phyloP scores from a whole-genome alignment of 2,797 vertebrate species.

The Leptoclinus maculatus region DNA sequence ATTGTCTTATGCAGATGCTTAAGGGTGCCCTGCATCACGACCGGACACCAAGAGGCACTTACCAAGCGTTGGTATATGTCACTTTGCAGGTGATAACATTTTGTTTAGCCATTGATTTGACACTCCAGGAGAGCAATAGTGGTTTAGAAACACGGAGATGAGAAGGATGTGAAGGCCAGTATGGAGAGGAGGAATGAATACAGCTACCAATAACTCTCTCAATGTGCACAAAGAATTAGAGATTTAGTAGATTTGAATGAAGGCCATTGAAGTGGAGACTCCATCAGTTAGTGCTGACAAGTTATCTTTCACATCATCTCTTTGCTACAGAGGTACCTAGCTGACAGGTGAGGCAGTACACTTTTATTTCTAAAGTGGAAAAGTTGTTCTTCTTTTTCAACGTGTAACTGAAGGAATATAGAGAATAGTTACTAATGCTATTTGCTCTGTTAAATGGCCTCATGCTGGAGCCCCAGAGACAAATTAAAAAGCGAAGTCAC shows the following conservation, averaged over 20 bases:
- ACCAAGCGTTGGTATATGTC: no score
- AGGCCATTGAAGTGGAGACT: neutral
- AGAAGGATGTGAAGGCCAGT: neutral
- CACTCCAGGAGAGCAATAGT: no score
- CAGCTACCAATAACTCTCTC: neutral
- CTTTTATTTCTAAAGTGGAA: neutral
- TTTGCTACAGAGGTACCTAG: neutral
- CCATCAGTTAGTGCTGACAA: neutral
- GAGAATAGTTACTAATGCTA: neutral
- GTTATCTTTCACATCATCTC: neutral
- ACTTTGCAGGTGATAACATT: no score
- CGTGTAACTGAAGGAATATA: neutral
- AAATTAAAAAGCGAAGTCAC: constrained; percentile 27
- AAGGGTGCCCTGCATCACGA: no score
- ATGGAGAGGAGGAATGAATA: no score
- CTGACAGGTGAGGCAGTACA: neutral
- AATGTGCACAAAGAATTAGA: neutral
- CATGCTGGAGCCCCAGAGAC: neutral
- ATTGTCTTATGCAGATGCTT: no score
- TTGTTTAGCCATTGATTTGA: no score
- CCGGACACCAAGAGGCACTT: no score
- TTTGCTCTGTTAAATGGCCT: constrained; percentile 7
- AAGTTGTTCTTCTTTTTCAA: neutral
- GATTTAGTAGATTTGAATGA: neutral
- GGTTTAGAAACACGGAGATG: neutral